Conservation (phyloP, 2,888 invertebrate species). For the Adelphocoris suturalis region DNA sequence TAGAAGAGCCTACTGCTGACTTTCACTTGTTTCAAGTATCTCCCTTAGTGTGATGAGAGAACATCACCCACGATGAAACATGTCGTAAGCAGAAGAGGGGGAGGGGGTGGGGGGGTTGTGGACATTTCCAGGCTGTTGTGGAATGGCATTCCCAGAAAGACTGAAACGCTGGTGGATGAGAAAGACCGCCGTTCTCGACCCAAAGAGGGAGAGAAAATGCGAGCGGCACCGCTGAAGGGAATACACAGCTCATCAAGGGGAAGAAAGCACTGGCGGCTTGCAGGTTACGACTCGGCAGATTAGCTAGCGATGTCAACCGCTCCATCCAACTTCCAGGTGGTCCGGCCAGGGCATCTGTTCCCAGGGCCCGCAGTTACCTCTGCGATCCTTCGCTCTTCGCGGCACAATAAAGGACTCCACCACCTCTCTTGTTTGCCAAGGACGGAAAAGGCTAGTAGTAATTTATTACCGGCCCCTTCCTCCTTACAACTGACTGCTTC, state of each 20-base stretch:
- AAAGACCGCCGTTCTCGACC: background rate
- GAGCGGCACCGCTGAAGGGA: background rate
- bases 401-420: slow-evolving; percentile 56
- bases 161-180: no score
- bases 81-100: no score
- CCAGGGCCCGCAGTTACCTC: slow-evolving; percentile 35
- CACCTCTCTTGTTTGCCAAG: slow-evolving; percentile 43
- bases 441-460: slow-evolving; percentile 51
- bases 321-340: slow-evolving; percentile 49
- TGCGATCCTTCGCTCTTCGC: background rate
- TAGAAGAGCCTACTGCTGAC: no score
- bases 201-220: background rate
- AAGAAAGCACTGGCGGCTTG: background rate
- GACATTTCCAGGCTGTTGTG: background rate
- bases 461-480: slow-evolving; percentile 60
- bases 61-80: no score
- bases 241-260: background rate
- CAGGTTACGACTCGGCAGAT: slow-evolving; percentile 59
- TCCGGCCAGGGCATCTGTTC: slow-evolving; percentile 44
- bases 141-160: background rate
- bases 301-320: slow-evolving; percentile 60
- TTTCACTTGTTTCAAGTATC: no score
- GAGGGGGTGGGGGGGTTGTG: no score
- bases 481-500: slow-evolving; percentile 65
- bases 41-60: no score